Percentiles rank a stretch among this genome's conserved stretches.
Conservation (phyloP, 2,797 vertebrate genomes). For the Phoebastria nigripes region DNA sequence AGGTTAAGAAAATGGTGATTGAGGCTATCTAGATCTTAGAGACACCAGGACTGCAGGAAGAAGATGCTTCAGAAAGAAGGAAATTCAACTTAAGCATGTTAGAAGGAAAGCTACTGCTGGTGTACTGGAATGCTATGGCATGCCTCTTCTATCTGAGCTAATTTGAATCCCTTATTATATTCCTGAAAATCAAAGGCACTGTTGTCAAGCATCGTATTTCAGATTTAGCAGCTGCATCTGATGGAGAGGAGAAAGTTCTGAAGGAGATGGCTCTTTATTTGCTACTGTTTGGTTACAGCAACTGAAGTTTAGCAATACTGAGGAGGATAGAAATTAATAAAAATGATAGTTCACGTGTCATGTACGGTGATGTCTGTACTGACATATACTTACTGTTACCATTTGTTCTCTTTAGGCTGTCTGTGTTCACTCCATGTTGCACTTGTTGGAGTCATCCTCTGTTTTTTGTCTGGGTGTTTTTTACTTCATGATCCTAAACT, state of each 20-base stretch:
- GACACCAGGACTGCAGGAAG: not conserved
- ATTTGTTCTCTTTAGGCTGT: not conserved
- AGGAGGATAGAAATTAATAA: not conserved
- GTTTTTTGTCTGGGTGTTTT: not conserved
- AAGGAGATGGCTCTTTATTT: not conserved
- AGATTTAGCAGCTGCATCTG: not conserved
- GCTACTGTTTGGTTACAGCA: not conserved
- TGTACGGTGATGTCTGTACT: not conserved
- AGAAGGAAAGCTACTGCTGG: not conserved
- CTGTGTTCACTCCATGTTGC: rapidly evolving
- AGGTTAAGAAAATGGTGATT: not conserved
- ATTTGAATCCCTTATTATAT: not conserved
- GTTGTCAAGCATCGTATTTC: not conserved
- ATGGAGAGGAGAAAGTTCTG: not conserved
- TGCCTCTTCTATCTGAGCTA: not conserved
- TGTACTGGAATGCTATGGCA: not conserved
- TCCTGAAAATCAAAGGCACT: not conserved
- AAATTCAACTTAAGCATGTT: not conserved
- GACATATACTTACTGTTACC: not conserved
- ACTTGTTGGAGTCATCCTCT: not conserved
- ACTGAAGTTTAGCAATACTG: not conserved
- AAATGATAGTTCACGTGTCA: not conserved
- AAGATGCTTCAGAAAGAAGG: not conserved
- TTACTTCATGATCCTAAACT: not conserved
- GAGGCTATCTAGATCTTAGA: not conserved